Evolutionary conservation across 1,140 invertebrate genomes (phyloP).

Genomic region (Neuroterus valhalla): DNA sequence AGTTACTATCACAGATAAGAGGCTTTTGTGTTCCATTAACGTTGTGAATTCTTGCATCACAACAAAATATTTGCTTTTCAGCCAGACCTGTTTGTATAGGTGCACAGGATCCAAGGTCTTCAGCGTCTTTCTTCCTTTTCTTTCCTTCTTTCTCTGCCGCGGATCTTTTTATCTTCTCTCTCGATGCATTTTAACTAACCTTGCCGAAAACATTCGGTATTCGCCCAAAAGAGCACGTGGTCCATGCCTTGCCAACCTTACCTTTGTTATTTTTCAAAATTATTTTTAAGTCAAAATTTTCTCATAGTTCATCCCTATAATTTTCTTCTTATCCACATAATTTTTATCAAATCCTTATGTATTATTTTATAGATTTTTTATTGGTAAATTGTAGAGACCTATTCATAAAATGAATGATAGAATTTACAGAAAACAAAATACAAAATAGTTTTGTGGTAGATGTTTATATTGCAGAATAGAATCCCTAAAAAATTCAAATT

Average conservation of each 20-base stretch:
- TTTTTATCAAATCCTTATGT: too few relatives aligned
- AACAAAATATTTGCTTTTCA: constrained; percentile 28
- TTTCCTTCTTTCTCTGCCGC: constrained; percentile 23
- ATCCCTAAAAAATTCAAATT: too few relatives aligned
- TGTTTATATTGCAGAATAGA: too few relatives aligned
- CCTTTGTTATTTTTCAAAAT: background rate
- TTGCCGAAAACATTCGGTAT: constrained; percentile 20
- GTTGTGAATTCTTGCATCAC: constrained; percentile 21
- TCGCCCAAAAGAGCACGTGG: background rate
- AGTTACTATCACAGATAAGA: background rate
- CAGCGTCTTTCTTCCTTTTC: constrained; percentile 16
- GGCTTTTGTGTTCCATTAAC: background rate
- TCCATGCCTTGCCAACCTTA: background rate
- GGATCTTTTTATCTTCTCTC: constrained; percentile 22
- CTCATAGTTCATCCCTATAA: too few relatives aligned
- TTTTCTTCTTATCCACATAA: too few relatives aligned
- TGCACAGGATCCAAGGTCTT: constrained; percentile 24
- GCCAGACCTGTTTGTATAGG: constrained; percentile 26
- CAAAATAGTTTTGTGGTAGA: too few relatives aligned
- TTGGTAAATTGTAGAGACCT: too few relatives aligned
- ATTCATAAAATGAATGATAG: too few relatives aligned
- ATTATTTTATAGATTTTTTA: too few relatives aligned
- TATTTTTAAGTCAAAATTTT: background rate
- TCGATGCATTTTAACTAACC: constrained; percentile 21
- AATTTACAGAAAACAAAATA: too few relatives aligned